Percentiles rank a stretch among this genome's conserved stretches.
Evolutionary conservation across 2,797 vertebrate species (phyloP).

Genomic region (Podargus strigoides): DNA sequence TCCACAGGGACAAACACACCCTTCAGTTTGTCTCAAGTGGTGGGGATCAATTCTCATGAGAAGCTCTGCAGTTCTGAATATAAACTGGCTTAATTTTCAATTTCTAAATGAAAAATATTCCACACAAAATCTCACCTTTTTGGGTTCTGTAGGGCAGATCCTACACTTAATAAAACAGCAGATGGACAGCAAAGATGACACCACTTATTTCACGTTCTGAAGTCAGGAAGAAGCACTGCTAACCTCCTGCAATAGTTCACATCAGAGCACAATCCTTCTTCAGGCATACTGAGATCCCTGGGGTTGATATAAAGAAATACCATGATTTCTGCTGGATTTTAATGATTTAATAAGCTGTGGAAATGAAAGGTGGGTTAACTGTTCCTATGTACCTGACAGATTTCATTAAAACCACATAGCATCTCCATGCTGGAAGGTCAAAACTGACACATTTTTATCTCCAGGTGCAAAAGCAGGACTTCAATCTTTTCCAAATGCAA

Average conservation of each 20-base stretch:
- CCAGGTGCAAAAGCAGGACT: neutral
- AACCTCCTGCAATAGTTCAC: neutral
- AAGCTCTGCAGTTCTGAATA: neutral
- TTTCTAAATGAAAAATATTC: neutral
- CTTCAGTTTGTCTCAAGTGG: neutral
- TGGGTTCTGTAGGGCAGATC: neutral
- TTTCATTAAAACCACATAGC: neutral
- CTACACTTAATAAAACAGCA: neutral
- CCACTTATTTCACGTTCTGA: neutral
- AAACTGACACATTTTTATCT: conserved; percentile 16
- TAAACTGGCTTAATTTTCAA: neutral
- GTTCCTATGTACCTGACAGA: neutral
- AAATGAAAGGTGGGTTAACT: neutral
- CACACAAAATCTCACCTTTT: neutral
- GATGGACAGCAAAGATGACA: neutral
- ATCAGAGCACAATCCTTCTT: neutral
- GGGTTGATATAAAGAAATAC: neutral
- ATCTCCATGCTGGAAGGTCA: neutral
- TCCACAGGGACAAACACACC: neutral
- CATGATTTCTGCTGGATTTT: neutral
- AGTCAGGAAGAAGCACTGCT: neutral
- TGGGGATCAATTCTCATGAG: neutral
- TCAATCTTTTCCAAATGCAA: neutral
- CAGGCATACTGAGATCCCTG: neutral
- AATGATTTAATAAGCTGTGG: neutral